A percentile compares a stretch with the other conserved stretches of the same genome.
phyloP scores from a whole-genome alignment of 2,113 vertebrate genomes.

The Sorex fumeus region DNA sequence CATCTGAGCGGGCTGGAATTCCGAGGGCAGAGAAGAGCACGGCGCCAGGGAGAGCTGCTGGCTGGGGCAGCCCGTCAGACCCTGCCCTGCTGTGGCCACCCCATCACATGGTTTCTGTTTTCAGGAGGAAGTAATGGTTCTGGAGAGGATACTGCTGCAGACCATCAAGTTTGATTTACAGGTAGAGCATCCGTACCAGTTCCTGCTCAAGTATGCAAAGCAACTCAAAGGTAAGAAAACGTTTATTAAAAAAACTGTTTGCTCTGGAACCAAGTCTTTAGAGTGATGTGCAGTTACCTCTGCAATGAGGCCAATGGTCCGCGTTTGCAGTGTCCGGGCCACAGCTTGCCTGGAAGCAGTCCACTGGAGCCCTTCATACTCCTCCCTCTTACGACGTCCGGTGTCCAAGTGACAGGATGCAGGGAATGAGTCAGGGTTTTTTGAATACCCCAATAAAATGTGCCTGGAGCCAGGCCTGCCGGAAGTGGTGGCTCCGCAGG shows the following conservation, averaged over 20 bases:
- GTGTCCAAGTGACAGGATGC: slow-evolving; percentile 60
- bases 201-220: slow-evolving; percentile 98
- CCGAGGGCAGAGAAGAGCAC: background rate
- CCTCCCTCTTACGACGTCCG: background rate
- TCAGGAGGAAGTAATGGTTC: slow-evolving; percentile 99
- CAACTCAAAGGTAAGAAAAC: slow-evolving; percentile 96
- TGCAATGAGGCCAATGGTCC: background rate
- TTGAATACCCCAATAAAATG: slow-evolving; percentile 66
- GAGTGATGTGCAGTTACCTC: too few relatives aligned
- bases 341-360: background rate
- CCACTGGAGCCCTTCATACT: accelerated
- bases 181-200: slow-evolving; percentile 99
- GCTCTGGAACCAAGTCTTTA: background rate
- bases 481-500: background rate
- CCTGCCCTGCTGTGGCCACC: slow-evolving; percentile 7
- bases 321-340: background rate
- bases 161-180: slow-evolving; percentile 99
- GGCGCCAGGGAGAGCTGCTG: background rate
- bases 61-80: background rate
- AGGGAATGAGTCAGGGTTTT: slow-evolving; percentile 71
- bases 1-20: background rate
- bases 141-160: slow-evolving; percentile 98
- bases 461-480: slow-evolving; percentile 42
- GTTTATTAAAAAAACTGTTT: too few relatives aligned
- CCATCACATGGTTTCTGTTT: slow-evolving; percentile 52